Evolutionary conservation across 2,888 invertebrate genomes (phyloP).

Genomic region (Oeneis ivallda): DNA sequence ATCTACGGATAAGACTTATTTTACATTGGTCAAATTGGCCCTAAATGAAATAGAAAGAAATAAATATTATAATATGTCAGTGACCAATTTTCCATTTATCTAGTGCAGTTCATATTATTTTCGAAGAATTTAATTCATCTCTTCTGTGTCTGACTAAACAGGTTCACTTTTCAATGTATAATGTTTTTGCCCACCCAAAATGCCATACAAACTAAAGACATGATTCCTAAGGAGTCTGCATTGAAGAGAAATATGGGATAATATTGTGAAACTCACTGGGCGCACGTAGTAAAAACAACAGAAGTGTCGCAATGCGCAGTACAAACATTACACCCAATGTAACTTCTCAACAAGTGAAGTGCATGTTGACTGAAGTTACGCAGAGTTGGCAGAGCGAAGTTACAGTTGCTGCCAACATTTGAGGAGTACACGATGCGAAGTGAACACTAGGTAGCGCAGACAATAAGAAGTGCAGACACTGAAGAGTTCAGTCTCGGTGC

Average conservation of each 20-base stretch:
- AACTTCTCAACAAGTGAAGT: conserved; percentile 72
- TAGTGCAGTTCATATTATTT: not conserved
- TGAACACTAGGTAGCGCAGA: conserved; percentile 81
- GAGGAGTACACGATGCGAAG: conserved; percentile 77
- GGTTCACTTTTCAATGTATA: conserved; percentile 3
- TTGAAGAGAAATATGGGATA: conserved; percentile 70
- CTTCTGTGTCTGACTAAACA: conserved; percentile 35
- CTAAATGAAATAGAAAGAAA: too few species aligned
- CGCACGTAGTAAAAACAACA: conserved; percentile 79
- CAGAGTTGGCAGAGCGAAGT: conserved; percentile 77
- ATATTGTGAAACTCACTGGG: conserved; percentile 81
- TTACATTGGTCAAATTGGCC: too few species aligned
- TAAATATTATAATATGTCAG: not conserved
- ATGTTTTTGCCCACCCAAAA: not conserved
- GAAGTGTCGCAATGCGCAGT: conserved; percentile 71
- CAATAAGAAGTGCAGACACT: conserved; percentile 81
- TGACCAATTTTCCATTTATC: not conserved
- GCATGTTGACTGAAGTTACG: conserved; percentile 77
- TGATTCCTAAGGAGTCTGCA: conserved; percentile 32
- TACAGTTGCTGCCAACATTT: conserved; percentile 72
- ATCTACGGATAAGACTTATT: too few species aligned
- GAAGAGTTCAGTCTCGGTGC: conserved; percentile 80
- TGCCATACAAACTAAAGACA: conserved; percentile 13
- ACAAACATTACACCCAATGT: conserved; percentile 70
- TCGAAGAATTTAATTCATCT: conserved; percentile 17